A percentile compares a stretch with the other conserved stretches of the same genome.
Conservation (phyloP, 1,140 invertebrate genomes). For the Drosophila mayri region DNA sequence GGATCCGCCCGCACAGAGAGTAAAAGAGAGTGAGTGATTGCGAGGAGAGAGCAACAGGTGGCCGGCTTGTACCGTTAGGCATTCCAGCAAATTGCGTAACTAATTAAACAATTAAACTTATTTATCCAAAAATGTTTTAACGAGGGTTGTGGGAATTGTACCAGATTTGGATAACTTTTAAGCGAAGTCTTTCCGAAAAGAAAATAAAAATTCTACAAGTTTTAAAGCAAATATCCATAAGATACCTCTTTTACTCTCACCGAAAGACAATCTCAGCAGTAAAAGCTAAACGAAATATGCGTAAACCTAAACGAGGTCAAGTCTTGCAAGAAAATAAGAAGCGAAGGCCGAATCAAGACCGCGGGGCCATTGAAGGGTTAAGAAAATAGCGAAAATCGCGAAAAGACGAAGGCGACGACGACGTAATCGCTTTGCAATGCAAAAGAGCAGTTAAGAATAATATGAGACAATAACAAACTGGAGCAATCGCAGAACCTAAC, state of each 20-base stretch:
- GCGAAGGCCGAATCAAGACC: conserved; percentile 23
- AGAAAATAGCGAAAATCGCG: conserved; percentile 61
- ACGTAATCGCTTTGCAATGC: conserved; percentile 79
- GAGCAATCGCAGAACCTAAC: conserved; percentile 72
- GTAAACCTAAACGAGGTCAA: conserved; percentile 57
- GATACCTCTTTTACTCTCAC: not conserved
- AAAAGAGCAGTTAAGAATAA: conserved; percentile 21
- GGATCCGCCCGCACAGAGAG: conserved; percentile 16
- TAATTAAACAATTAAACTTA: conserved; percentile 77
- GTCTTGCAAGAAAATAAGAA: conserved; percentile 38
- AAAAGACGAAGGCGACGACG: conserved; percentile 53
- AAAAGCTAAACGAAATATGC: conserved; percentile 22
- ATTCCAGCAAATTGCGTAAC: conserved; percentile 69
- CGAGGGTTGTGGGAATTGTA: not conserved
- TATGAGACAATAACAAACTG: conserved; percentile 44
- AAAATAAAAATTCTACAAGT: not conserved
- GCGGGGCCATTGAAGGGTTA: conserved; percentile 61
- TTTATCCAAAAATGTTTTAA: conserved; percentile 52
- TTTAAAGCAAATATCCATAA: not conserved
- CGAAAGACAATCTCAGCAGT: conserved; percentile 20
- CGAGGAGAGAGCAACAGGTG: conserved; percentile 63
- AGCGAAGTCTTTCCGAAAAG: not conserved
- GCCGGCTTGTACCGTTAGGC: conserved; percentile 60
- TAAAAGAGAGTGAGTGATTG: conserved; percentile 1
- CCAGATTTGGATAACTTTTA: not conserved